Base-by-base conservation (phyloP, 2,113 vertebrate genomes). In the Crocuta crocuta region DNA sequence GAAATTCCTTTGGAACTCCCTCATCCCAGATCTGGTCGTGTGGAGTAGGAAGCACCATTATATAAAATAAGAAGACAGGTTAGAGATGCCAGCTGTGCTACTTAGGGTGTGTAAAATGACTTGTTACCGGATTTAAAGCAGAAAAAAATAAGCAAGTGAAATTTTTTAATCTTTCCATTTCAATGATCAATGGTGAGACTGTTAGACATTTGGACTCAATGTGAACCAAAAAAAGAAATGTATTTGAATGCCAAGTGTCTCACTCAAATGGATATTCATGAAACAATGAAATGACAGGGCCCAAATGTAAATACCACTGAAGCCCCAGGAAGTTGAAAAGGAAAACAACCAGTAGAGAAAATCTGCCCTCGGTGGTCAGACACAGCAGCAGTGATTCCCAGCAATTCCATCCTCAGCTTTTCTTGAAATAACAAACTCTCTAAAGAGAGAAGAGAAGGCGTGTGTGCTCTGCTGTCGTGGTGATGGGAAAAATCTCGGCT, bases 361-460 rank as follows among this genome's bases (percentile, higher is more conserved):
- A 98, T 78, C 10, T 92, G 78, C 85, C 95, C 94, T 87, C 24
- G 16, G 94, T 68, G 97, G 96, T 97, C 73, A 98, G 97, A 97
- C 63, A 50, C 33, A 97, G 97, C 88, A 68, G 96, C 93, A 96
- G 95, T 87, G 95, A 96, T 92, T 96, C 90, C 87, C 94, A 87
- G 66, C 61, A 85, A 80, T 10, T 55, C 92, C 92, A 63, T 26
- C 88, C 97, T 98, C 43, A 89, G 97, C 97, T 98, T 94, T 31
- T 93, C 97, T 98, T 98, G 97, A 98, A 98, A 98, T 97, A 98
- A 98, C 93, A 98, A 98, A 66, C 71, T 58, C 71, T 97, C 86
- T 0, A 0, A 91, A 78, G 94, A 90, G 50, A 90, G 74, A 53
- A 53, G 76, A 79, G 71, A 74, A 70, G 24, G n/a, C 5, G 0